These are phyloP conservation scores for Labrus mixtus DNA, from an alignment of 2,113 vertebrate genomes.

Conservation along the genomic window DNA sequence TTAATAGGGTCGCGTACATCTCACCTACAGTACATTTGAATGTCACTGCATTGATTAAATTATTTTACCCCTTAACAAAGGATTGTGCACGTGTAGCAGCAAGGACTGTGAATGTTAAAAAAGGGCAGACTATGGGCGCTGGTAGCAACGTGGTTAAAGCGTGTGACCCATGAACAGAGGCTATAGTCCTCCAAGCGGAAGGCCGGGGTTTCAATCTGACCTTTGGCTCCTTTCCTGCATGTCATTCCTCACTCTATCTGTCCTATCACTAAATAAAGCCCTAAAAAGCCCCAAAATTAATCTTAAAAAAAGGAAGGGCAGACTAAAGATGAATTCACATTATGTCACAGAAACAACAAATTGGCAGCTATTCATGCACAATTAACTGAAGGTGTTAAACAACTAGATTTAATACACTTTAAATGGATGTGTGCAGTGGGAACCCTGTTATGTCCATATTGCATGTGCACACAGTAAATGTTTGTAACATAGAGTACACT, in stretches of 20 bases:
- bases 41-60: constrained; percentile 53
- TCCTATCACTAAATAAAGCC: too few relatives aligned
- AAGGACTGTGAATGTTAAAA: constrained; percentile 15
- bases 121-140: background rate
- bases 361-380: background rate
- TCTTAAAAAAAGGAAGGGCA: too few relatives aligned
- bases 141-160: too few relatives aligned
- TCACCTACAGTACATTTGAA: constrained; percentile 34
- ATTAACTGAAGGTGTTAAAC: background rate
- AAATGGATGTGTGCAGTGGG: background rate
- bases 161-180: too few relatives aligned
- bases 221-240: too few relatives aligned
- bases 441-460: background rate
- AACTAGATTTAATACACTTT: background rate
- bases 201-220: too few relatives aligned
- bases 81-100: background rate
- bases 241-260: too few relatives aligned
- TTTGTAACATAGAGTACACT: background rate
- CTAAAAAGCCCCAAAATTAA: too few relatives aligned
- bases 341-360: background rate
- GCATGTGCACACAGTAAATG: background rate
- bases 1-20: background rate
- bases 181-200: too few relatives aligned
- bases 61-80: constrained; percentile 24
- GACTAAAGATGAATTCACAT: background rate